Evolutionary conservation across 1,140 invertebrate genomes (phyloP), one percentile per base, ranked within the genome.

Genomic region (Listronotus oregonensis): DNA sequence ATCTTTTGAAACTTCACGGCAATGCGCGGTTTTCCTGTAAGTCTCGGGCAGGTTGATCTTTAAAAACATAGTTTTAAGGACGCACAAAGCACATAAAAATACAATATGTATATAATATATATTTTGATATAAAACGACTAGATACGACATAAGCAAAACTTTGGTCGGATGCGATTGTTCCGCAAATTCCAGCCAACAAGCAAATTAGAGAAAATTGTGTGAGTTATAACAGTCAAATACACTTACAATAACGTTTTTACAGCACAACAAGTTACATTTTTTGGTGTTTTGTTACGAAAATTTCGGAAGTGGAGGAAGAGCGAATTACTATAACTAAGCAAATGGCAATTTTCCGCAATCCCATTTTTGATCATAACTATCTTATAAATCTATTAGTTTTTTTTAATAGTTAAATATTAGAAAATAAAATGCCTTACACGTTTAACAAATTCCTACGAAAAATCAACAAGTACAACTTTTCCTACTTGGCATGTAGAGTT

Each of bases 61-160:
- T 52, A 27, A 12, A 56, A 56, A 44, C 43, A 34, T 56, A 58
- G 56, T 27, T n/a, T 32, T 32, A 71, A 73, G 73, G 67, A 75
- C 75, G 75, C 73, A 76, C 75, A 75, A 75, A 76, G 75, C 73
- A 75, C 71, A 73, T 76, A 76, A 76, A 75, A 76, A 76, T 76
- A 75, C 73, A 73, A 67, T 73, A 75, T 74, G 56, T 58, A 58
- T 58, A 56, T 56, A 58, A 46, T 31, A 46, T 46, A 58, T 58
- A 62, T 54, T 71, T 75, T 72, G 69, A 75, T 76, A 75, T 76
- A 76, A 76, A 76, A 76, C 73, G 73, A 76, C 75, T 76, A 75
- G 75, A 71, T 73, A 73, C 65, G 61, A 74, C 64, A 63, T 74
- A 71, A 77, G 75, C 73, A 75, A 68, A 68, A 71, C 70, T 66